Base-by-base conservation (phyloP, 2,797 vertebrate genomes). In the Cephalopachus bancanus region DNA sequence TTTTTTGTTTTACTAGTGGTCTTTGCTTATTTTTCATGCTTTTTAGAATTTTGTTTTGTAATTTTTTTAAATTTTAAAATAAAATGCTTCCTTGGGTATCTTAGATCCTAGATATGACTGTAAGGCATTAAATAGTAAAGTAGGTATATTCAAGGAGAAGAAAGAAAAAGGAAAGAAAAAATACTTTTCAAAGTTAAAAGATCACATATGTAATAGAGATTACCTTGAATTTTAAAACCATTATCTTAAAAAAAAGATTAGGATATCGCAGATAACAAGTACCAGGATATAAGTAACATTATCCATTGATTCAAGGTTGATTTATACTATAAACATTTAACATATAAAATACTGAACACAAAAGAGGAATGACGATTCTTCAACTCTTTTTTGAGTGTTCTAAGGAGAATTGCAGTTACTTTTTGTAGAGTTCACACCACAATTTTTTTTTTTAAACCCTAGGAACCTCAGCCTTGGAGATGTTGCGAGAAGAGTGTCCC, bases 151-250 rank as follows among this genome's bases (percentile, higher is more conserved):
- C 19, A 55, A 59, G 7, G n/a, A 44, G n/a, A 7, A 22, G 17
- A 51, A 90, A 12, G 4, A 80, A 37, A 53, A 53, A 12, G 33
- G 16, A 6, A 79, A 74, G 62, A 67, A 4, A 3, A 79, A 53
- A 49, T 69, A 53, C 49, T 87, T 93, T 95, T 91, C 7, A 88
- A 85, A 83, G 33, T 83, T 81, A 74, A 57, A 67, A 62, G 10
- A 11, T 57, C 53, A 55, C 6, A 19, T 30, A 51, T 19, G 3
- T 83, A 53, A 81, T 37, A 74, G 81, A 94, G 14, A 76, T 22
- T 44, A 67, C 19, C 57, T 94, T 85, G n/a, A 84, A 65, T 93
- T 95, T 88, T 72, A 85, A 93, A 90, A 76, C 22, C 22, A 55
- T 22, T 69, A 30, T 81, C n/a, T 87, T 84, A 76, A 59, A 60